These are phyloP conservation scores for Leptura quadrifasciata DNA, from an alignment of 2,888 invertebrate species.

Conservation along the genomic window DNA sequence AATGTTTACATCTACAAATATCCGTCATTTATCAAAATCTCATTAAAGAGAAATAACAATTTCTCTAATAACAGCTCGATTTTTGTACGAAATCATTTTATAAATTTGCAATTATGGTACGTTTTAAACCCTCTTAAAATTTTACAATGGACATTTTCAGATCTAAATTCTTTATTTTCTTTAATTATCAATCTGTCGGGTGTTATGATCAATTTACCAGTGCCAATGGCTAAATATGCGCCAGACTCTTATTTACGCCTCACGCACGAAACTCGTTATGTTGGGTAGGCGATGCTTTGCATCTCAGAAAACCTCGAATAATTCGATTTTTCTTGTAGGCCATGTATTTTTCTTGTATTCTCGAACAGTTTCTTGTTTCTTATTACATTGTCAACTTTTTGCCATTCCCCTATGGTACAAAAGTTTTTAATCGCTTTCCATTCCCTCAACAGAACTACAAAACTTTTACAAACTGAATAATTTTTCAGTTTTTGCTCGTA, in stretches of 20 bases:
- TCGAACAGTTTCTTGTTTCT: slow-evolving; percentile 48
- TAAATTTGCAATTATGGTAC: not conserved
- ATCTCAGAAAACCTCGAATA: slow-evolving; percentile 39
- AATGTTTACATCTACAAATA: too few relatives aligned
- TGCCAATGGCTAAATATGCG: slow-evolving; percentile 26
- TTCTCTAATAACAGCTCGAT: too few relatives aligned
- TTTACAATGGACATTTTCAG: not conserved
- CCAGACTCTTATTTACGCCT: slow-evolving; percentile 64
- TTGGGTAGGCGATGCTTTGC: slow-evolving; percentile 29
- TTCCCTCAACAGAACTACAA: slow-evolving; percentile 18
- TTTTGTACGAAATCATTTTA: too few relatives aligned
- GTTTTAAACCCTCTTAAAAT: not conserved
- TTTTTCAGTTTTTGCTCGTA: slow-evolving; percentile 37
- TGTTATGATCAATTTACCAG: slow-evolving; percentile 17
- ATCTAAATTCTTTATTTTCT: slow-evolving; percentile 22
- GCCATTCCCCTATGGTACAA: slow-evolving; percentile 40
- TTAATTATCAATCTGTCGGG: slow-evolving; percentile 18
- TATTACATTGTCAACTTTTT: slow-evolving; percentile 51
- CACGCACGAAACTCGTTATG: slow-evolving; percentile 68
- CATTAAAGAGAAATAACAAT: too few relatives aligned
- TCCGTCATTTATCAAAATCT: too few relatives aligned
- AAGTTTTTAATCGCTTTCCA: slow-evolving; percentile 43
- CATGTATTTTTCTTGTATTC: slow-evolving; percentile 38
- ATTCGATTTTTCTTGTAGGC: slow-evolving; percentile 45
- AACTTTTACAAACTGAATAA: slow-evolving; percentile 42